Percentiles rank a stretch among this genome's conserved stretches.
Evolutionary conservation across 64 coral and sea anemone species (phyloP).

Genomic region (Trachythela sp.): DNA sequence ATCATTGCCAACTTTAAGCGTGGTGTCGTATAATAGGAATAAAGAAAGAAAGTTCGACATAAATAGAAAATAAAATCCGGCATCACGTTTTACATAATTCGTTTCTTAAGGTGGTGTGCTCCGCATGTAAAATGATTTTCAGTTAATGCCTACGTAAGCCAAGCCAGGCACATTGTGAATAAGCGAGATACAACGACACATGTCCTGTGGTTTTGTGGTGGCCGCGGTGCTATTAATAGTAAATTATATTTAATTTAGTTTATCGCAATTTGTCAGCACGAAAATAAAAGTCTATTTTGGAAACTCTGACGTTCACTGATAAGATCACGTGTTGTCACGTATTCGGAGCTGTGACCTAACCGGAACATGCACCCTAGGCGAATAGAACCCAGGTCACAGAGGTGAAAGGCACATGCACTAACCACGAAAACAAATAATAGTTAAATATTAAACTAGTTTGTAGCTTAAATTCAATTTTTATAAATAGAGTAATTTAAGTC

Average conservation of each 20-base stretch:
- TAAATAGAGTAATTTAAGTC: too few species aligned
- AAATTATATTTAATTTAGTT: neutral
- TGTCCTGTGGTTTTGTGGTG: neutral
- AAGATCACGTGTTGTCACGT: neutral
- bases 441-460: too few species aligned
- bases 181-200: neutral
- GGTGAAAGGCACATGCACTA: too few species aligned
- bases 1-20: neutral
- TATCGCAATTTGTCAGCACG: neutral
- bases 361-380: too few species aligned
- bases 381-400: too few species aligned
- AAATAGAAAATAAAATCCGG: neutral
- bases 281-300: neutral
- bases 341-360: too few species aligned
- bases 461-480: too few species aligned
- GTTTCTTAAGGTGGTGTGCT: neutral
- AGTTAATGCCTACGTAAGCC: neutral
- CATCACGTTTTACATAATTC: neutral
- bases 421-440: too few species aligned
- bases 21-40: neutral
- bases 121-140: neutral
- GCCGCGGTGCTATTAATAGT: neutral
- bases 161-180: neutral
- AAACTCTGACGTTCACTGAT: neutral
- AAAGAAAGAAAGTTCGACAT: neutral